These are phyloP conservation scores for Alca torda DNA, from an alignment of 2,797 vertebrate species.

Conservation along the genomic window DNA sequence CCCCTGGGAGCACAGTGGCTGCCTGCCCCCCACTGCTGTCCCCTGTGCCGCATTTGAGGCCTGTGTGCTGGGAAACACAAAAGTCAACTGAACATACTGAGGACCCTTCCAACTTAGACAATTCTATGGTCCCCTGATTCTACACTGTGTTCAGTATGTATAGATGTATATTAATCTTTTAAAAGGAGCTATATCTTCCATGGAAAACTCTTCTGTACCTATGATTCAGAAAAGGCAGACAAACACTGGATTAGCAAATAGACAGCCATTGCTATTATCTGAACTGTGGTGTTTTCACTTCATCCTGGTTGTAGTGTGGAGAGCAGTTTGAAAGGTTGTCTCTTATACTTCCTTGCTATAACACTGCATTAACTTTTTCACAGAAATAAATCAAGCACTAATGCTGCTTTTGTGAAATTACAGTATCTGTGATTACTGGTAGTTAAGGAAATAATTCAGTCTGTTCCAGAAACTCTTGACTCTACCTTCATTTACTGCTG, in stretches of 20 bases:
- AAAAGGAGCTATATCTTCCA: not conserved
- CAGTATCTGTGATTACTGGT: not conserved
- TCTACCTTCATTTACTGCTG: slow-evolving; percentile 1
- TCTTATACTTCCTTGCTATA: not conserved
- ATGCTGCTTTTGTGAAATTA: slow-evolving; percentile 18
- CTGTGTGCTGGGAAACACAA: not conserved
- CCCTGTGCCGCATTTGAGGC: not conserved
- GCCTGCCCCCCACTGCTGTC: fast-evolving
- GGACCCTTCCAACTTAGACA: not conserved
- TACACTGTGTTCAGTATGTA: not conserved
- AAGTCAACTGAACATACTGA: not conserved
- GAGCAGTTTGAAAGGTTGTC: not conserved
- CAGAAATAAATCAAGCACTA: not conserved
- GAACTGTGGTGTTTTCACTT: not conserved
- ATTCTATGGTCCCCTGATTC: not conserved
- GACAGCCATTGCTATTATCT: not conserved
- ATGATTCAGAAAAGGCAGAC: not conserved
- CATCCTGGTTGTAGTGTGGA: not conserved
- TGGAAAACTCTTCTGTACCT: not conserved
- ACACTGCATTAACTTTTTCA: not conserved
- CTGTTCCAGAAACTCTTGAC: not conserved
- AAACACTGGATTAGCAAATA: not conserved
- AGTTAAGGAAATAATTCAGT: slow-evolving; percentile 3
- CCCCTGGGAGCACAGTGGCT: fast-evolving
- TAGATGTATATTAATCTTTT: not conserved